Evolutionary conservation across 2,113 vertebrate genomes (phyloP).

Genomic region (Labeo rohita): DNA sequence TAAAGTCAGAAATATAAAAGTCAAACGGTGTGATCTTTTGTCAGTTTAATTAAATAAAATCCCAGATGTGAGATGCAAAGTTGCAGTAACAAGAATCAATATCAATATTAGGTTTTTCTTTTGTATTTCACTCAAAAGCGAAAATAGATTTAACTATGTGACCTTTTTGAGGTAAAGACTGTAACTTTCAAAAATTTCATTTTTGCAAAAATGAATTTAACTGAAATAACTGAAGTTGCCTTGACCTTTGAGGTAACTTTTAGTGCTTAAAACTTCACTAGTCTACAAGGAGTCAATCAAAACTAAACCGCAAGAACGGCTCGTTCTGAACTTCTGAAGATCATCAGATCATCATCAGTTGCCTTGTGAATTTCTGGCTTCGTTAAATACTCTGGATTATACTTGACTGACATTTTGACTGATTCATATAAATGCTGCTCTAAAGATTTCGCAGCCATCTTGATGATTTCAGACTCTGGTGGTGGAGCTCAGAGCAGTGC

Average conservation of each 20-base stretch:
- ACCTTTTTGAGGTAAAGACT: no score
- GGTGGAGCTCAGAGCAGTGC: background rate
- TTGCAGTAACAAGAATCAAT: background rate
- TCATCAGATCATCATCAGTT: background rate
- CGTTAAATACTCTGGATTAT: background rate
- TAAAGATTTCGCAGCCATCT: background rate
- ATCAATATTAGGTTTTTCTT: background rate
- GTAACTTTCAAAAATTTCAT: no score
- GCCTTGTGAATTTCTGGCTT: background rate
- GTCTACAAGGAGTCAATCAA: background rate
- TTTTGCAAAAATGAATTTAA: background rate
- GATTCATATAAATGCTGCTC: background rate
- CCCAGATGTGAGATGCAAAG: background rate
- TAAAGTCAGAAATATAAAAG: background rate
- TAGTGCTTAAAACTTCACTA: background rate
- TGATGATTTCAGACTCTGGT: background rate
- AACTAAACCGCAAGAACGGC: background rate
- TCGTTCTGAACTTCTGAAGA: background rate
- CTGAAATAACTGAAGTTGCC: background rate
- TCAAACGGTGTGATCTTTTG: background rate
- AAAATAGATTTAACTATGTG: background rate
- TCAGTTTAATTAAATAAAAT: background rate
- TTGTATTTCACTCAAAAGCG: background rate
- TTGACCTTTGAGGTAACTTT: background rate
- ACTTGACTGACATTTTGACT: background rate